Percentiles rank a stretch among this genome's conserved stretches.
Evolutionary conservation across 2,888 invertebrate genomes (phyloP).

Genomic region (Drosophila tanythrix): DNA sequence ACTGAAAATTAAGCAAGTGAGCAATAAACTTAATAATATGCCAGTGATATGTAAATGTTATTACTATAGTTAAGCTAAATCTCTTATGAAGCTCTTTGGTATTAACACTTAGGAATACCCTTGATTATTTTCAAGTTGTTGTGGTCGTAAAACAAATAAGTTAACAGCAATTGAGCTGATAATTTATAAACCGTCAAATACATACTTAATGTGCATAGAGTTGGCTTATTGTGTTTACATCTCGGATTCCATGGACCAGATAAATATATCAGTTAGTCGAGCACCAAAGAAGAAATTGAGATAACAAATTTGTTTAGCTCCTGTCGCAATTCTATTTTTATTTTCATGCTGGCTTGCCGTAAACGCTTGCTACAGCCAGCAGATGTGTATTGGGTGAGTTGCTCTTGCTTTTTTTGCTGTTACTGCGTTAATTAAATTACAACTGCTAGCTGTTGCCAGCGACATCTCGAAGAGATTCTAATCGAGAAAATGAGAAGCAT

Average conservation of each 20-base stretch:
- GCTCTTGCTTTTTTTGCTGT: conserved; percentile 15
- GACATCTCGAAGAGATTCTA: conserved; percentile 48
- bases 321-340: conserved; percentile 53
- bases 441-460: conserved; percentile 37
- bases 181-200: conserved; percentile 16
- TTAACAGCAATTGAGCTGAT: not conserved
- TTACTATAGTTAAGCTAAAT: not conserved
- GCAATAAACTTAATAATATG: not conserved
- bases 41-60: not conserved
- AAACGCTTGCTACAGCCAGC: conserved; percentile 41
- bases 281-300: not conserved
- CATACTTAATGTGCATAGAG: conserved; percentile 3
- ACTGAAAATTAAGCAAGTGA: not conserved
- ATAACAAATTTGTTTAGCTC: conserved; percentile 42
- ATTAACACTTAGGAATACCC: not conserved
- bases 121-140: not conserved
- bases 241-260: conserved; percentile 29
- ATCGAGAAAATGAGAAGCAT: conserved; percentile 52
- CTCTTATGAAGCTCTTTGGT: not conserved
- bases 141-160: not conserved
- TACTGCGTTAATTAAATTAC: conserved; percentile 58
- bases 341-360: conserved; percentile 47
- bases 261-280: conserved; percentile 33
- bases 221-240: conserved; percentile 2
- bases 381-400: conserved; percentile 19